These are phyloP conservation scores for Aldrovandia affinis DNA, from an alignment of 2,797 vertebrate species.

Conservation along the genomic window DNA sequence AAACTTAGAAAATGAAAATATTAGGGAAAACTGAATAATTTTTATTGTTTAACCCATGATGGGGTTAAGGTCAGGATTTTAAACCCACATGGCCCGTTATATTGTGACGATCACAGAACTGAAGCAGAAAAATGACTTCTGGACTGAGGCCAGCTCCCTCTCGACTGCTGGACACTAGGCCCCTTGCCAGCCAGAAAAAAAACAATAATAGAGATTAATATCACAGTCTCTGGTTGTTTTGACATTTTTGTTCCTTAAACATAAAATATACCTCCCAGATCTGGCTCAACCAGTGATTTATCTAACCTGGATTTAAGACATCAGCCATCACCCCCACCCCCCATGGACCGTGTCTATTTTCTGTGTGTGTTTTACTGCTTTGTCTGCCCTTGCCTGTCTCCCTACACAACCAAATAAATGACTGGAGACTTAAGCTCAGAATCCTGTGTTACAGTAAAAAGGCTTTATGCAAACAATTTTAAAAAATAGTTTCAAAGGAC, in stretches of 20 bases:
- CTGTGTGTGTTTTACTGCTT: neutral
- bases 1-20: neutral
- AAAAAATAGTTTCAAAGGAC: neutral
- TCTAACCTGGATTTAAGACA: neutral
- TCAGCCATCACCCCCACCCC: neutral
- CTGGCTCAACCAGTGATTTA: conserved; percentile 1
- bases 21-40: neutral
- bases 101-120: neutral
- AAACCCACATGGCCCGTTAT: neutral
- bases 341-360: neutral
- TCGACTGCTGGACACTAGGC: neutral
- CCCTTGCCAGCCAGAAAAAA: neutral
- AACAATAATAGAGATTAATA: conserved; percentile 24
- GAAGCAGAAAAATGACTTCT: neutral
- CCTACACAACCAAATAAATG: neutral
- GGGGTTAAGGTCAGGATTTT: neutral
- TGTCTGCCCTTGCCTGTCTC: neutral
- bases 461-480: neutral
- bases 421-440: neutral
- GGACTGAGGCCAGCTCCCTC: neutral
- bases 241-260: conserved; percentile 4
- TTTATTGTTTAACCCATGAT: neutral
- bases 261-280: conserved; percentile 4
- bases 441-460: neutral
- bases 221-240: conserved; percentile 9